Conservation (phyloP, 2,113 vertebrate genomes). For the Silurus glanis region DNA sequence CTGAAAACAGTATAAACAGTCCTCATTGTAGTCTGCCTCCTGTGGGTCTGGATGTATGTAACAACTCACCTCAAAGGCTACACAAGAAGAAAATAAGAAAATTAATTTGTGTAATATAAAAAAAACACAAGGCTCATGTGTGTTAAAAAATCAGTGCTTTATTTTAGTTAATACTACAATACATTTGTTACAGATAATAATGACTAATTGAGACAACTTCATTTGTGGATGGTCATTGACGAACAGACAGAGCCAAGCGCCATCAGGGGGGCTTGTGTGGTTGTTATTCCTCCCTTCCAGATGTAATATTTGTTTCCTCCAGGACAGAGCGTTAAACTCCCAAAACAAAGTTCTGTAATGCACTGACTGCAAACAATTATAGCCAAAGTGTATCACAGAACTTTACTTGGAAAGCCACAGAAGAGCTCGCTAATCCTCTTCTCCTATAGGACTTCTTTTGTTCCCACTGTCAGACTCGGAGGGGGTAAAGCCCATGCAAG, state of each 20-base stretch:
- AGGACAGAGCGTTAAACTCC: slow-evolving; percentile 69
- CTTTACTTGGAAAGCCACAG: slow-evolving; percentile 81
- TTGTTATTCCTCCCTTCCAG: slow-evolving; percentile 54
- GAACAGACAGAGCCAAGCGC: slow-evolving; percentile 50
- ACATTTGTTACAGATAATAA: neutral
- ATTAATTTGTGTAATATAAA: neutral
- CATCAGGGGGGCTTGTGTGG: slow-evolving; percentile 25
- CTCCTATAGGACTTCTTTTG: slow-evolving; percentile 57
- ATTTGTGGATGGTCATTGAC: slow-evolving; percentile 4
- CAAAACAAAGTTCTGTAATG: slow-evolving; percentile 87
- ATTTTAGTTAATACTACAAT: neutral
- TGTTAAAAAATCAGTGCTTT: neutral
- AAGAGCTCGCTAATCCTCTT: slow-evolving; percentile 68
- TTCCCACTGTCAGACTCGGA: slow-evolving; percentile 58
- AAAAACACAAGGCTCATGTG: neutral
- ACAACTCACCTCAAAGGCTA: slow-evolving; percentile 25
- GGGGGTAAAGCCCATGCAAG: slow-evolving; percentile 42
- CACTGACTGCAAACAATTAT: slow-evolving; percentile 79
- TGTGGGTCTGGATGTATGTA: slow-evolving; percentile 29
- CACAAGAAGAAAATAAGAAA: neutral
- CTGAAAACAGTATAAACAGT: slow-evolving; percentile 10
- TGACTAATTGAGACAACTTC: slow-evolving; percentile 16
- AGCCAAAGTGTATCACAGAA: slow-evolving; percentile 84
- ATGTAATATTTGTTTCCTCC: slow-evolving; percentile 58
- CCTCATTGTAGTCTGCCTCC: slow-evolving; percentile 17